Evolutionary conservation across 2,113 vertebrate species (phyloP).

Genomic region (Rhipidura dahli): DNA sequence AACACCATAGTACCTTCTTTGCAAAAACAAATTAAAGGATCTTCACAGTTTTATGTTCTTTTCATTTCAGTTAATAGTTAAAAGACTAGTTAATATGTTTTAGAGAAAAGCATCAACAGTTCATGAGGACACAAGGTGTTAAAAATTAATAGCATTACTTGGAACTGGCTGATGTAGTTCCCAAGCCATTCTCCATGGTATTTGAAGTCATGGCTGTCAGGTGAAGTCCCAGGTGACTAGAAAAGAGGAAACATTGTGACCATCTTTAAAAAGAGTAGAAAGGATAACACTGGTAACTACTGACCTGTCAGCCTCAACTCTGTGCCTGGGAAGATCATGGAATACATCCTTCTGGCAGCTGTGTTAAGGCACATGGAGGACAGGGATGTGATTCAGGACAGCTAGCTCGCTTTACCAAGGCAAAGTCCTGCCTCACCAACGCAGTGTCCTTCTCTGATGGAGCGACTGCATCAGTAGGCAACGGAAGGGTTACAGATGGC

Average conservation of each 20-base stretch:
- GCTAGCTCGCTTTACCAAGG: not conserved
- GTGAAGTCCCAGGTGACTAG: not conserved
- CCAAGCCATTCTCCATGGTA: not conserved
- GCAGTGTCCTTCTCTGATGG: not conserved
- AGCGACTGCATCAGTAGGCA: not conserved
- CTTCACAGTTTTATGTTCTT: not conserved
- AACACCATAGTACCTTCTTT: not conserved
- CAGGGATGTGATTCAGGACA: not conserved
- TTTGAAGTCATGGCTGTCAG: not conserved
- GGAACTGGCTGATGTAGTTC: not conserved
- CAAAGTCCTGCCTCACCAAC: not conserved
- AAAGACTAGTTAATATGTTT: not conserved
- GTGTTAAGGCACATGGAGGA: not conserved
- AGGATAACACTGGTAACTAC: not conserved
- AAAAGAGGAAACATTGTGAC: not conserved
- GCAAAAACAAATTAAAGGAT: not conserved
- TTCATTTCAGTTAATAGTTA: not conserved
- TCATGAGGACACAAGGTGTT: not conserved
- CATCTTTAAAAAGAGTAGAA: not conserved
- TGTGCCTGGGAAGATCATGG: not conserved
- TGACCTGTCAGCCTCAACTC: not conserved
- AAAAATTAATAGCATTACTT: not conserved
- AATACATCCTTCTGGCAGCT: not conserved
- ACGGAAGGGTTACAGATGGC: not conserved
- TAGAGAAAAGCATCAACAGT: not conserved